Evolutionary conservation across 2,113 vertebrate genomes (phyloP).

Genomic region (Gulo gulo): DNA sequence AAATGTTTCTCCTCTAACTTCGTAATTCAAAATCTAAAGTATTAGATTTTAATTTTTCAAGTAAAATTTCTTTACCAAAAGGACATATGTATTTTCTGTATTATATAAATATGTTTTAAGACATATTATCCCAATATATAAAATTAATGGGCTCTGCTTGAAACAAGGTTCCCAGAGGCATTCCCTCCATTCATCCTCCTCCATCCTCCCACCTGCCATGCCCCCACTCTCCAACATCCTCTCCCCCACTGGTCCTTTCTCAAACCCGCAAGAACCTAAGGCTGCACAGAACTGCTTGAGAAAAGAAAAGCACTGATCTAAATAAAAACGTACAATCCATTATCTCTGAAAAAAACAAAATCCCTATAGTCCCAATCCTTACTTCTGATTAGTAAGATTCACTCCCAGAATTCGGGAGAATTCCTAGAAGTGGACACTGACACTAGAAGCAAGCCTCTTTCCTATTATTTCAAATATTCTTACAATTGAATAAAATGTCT

Average conservation of each 20-base stretch:
- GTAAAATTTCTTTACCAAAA: neutral
- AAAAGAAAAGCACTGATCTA: neutral
- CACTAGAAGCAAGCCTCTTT: neutral
- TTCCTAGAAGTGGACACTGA: neutral
- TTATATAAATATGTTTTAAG: neutral
- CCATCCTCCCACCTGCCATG: neutral
- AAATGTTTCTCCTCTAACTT: neutral
- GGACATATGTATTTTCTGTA: neutral
- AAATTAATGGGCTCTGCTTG: neutral
- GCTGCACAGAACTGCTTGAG: neutral
- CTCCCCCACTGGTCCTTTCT: neutral
- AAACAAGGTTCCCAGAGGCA: neutral
- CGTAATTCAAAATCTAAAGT: neutral
- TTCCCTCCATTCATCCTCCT: neutral
- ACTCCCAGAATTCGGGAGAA: neutral
- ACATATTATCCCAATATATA: neutral
- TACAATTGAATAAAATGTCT: neutral
- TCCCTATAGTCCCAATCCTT: neutral
- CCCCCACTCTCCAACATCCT: neutral
- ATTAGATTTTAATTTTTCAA: conserved; percentile 7
- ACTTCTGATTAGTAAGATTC: neutral
- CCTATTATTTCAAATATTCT: neutral
- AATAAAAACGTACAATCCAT: conserved; percentile 13
- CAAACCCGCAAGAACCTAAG: neutral
- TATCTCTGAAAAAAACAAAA: neutral